These are phyloP conservation scores for Lymantria dispar DNA, from an alignment of 2,888 invertebrate species.

Conservation along the genomic window DNA sequence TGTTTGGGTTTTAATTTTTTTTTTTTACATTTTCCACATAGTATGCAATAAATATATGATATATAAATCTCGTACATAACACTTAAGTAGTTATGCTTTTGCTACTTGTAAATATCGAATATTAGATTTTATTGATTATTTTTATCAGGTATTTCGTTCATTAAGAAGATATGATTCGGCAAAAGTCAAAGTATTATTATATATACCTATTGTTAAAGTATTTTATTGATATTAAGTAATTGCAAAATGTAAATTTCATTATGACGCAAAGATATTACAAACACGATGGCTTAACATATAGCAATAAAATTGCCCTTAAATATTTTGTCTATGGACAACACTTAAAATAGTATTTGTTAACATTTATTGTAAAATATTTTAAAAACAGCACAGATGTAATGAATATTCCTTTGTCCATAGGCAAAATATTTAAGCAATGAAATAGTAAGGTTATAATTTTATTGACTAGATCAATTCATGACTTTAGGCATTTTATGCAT, in stretches of 20 bases:
- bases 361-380: slow-evolving; percentile 13
- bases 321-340: slow-evolving; percentile 15
- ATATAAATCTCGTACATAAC: slow-evolving; percentile 65
- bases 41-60: slow-evolving; percentile 75
- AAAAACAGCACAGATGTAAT: slow-evolving; percentile 29
- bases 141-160: slow-evolving; percentile 76
- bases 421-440: slow-evolving; percentile 8
- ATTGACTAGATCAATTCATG: slow-evolving; percentile 40
- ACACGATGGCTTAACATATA: slow-evolving; percentile 29
- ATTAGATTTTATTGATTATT: slow-evolving; percentile 51
- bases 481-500: slow-evolving; percentile 34
- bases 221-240: slow-evolving; percentile 15
- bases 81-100: slow-evolving; percentile 45
- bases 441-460: slow-evolving; percentile 24
- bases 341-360: slow-evolving; percentile 1
- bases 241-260: slow-evolving; percentile 26
- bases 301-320: slow-evolving; percentile 19
- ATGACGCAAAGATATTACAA: slow-evolving; percentile 23
- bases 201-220: slow-evolving; percentile 9
- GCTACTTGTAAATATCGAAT: slow-evolving; percentile 67
- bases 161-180: slow-evolving; percentile 68
- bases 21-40: slow-evolving; percentile 75
- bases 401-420: slow-evolving; percentile 13
- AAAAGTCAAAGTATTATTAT: slow-evolving; percentile 21
- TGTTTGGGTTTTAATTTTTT: slow-evolving; percentile 56